A percentile compares a stretch with the other conserved stretches of the same genome.
Conservation (phyloP, 1,140 invertebrate genomes). For the Drosophila sulfurigaster region DNA sequence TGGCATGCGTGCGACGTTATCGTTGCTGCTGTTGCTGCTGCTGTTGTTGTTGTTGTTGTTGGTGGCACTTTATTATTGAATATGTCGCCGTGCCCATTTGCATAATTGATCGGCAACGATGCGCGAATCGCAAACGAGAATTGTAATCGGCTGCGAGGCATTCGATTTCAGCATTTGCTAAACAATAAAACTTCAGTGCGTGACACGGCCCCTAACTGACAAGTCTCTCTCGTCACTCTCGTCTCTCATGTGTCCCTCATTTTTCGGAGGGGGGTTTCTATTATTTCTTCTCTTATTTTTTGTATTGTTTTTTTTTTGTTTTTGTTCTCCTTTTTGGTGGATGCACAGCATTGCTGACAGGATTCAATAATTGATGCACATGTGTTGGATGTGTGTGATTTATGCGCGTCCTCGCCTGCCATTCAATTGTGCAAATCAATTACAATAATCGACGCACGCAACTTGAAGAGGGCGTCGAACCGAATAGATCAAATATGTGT, state of each 20-base stretch:
- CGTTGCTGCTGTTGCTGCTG: not conserved
- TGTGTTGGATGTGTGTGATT: conserved; percentile 52
- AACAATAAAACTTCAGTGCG: conserved; percentile 58
- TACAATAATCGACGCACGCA: conserved; percentile 78
- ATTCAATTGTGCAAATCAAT: conserved; percentile 80
- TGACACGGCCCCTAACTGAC: conserved; percentile 27
- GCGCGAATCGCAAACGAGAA: conserved; percentile 70
- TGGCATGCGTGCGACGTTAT: conserved; percentile 64
- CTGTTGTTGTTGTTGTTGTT: conserved; percentile 43
- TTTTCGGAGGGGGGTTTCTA: conserved; percentile 40
- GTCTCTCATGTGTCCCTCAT: conserved; percentile 6
- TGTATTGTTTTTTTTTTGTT: conserved; percentile 41
- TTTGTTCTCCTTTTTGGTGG: conserved; percentile 20
- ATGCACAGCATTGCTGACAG: conserved; percentile 57
- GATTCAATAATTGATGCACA: conserved; percentile 75
- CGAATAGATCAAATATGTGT: conserved; percentile 29
- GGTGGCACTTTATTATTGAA: conserved; percentile 79
- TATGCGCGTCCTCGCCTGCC: conserved; percentile 74
- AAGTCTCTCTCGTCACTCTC: not conserved
- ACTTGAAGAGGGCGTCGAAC: conserved; percentile 51
- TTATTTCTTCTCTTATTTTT: conserved; percentile 49
- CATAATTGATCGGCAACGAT: conserved; percentile 79
- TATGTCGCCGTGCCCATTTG: conserved; percentile 70
- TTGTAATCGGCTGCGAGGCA: conserved; percentile 70
- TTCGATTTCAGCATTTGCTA: conserved; percentile 51